Base-by-base conservation (phyloP, 1,140 invertebrate species). In the Euborellia annulipes region DNA sequence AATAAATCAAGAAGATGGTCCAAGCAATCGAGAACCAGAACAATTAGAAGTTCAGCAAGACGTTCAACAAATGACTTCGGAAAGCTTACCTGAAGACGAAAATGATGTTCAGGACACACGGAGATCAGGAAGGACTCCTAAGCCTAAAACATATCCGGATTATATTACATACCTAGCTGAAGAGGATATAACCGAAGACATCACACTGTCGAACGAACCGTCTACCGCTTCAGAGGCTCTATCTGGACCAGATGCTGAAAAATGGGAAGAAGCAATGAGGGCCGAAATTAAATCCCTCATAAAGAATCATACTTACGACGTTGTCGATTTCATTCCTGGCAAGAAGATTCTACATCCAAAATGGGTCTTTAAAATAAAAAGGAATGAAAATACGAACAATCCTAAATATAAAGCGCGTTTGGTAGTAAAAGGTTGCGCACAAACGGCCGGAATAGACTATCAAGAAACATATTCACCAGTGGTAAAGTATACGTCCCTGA, bases 161-260 rank as follows among this genome's bases (percentile, higher is more conserved):
- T n/a, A n/a, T n/a, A n/a, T n/a, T n/a, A n/a, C n/a, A n/a, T n/a
- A n/a, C n/a, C n/a, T n/a, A n/a, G n/a, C n/a, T n/a, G n/a, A n/a
- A n/a, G n/a, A n/a, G n/a, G n/a, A n/a, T n/a, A n/a, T n/a, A n/a
- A n/a, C n/a, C n/a, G n/a, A n/a, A n/a, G n/a, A n/a, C n/a, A n/a
- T n/a, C n/a, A n/a, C n/a, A n/a, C n/a, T n/a, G n/a, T n/a, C n/a
- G n/a, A n/a, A n/a, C n/a, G n/a, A n/a, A n/a, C n/a, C n/a, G n/a
- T n/a, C n/a, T n/a, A n/a, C n/a, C n/a, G n/a, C n/a, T n/a, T n/a
- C n/a, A n/a, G n/a, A n/a, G n/a, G n/a, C n/a, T n/a, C n/a, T n/a
- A n/a, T 44, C 34, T 45, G 39, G 11, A 44, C 16, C 38, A 43
- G 16, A 18, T n/a, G 13, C 36, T 38, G 3, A 17, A 38, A 18